Evolutionary conservation across 2,888 invertebrate species (phyloP).

Genomic region (Metallyticus violacea): DNA sequence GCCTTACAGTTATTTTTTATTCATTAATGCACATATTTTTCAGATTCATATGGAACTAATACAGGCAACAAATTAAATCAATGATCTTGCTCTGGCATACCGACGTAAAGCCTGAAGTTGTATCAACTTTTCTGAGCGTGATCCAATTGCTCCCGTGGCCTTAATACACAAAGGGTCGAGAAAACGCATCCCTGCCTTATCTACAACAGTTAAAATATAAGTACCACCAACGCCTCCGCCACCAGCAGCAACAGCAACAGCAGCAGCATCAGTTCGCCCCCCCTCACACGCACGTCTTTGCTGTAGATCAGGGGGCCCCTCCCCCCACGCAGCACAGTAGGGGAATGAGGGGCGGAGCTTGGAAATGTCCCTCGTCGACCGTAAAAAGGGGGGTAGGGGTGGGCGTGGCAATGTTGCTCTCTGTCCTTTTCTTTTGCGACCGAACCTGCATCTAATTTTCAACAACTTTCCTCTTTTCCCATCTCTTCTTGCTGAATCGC

Average conservation of each 20-base stretch:
- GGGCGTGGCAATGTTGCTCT: not conserved
- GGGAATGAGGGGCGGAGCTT: constrained; percentile 20
- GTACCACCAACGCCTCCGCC: not conserved
- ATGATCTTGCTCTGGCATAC: not conserved
- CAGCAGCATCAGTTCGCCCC: not conserved
- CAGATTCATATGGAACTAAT: too few species aligned
- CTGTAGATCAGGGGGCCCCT: not conserved
- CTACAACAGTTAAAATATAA: not conserved
- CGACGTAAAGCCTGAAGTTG: not conserved
- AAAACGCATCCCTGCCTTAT: not conserved
- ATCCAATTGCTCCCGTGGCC: not conserved
- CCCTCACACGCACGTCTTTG: not conserved
- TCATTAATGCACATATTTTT: too few species aligned
- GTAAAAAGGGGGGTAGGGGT: constrained; percentile 23
- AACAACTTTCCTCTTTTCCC: constrained; percentile 17
- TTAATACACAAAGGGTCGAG: not conserved
- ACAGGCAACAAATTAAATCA: too few species aligned
- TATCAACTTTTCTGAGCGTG: not conserved
- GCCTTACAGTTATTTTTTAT: too few species aligned
- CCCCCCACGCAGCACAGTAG: not conserved
- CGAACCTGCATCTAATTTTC: constrained; percentile 27
- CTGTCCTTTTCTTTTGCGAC: constrained; percentile 19
- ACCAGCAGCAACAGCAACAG: too few species aligned
- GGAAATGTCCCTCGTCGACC: constrained; percentile 22
- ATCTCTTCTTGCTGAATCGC: not conserved